These are phyloP conservation scores for Perizoma flavofasciatum DNA, from an alignment of 2,888 invertebrate genomes.

Conservation along the genomic window DNA sequence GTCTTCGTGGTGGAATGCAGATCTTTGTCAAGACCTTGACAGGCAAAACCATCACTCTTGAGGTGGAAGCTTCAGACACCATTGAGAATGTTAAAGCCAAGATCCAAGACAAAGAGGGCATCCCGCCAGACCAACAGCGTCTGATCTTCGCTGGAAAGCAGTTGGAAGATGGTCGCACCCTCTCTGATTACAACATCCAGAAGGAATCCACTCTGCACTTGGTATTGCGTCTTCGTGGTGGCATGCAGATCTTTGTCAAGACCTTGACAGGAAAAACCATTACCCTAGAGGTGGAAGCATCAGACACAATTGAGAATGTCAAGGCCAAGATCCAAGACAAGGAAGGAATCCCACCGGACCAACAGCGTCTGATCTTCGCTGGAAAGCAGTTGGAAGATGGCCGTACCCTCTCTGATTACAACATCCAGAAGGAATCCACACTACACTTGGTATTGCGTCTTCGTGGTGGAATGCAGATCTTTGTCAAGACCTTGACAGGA, in stretches of 20 bases:
- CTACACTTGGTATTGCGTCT: conserved; percentile 51
- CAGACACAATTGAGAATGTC: conserved; percentile 51
- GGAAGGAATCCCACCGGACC: conserved; percentile 56
- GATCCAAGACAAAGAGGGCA: conserved; percentile 59
- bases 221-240: conserved; percentile 54
- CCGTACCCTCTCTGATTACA: conserved; percentile 52
- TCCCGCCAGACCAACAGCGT: conserved; percentile 58
- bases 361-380: conserved; percentile 53
- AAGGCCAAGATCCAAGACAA: conserved; percentile 57
- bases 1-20: conserved; percentile 65
- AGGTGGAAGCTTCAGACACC: conserved; percentile 55
- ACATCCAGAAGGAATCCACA: conserved; percentile 55
- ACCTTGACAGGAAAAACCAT: conserved; percentile 55
- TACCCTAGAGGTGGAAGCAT: conserved; percentile 50
- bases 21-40: conserved; percentile 58
- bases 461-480: conserved; percentile 55
- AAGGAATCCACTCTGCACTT: conserved; percentile 57
- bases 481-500: conserved; percentile 54
- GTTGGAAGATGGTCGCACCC: conserved; percentile 55
- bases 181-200: conserved; percentile 58
- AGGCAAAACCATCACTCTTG: conserved; percentile 56
- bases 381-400: conserved; percentile 55
- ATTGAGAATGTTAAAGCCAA: conserved; percentile 61
- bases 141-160: conserved; percentile 59
- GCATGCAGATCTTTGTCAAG: conserved; percentile 59